Conservation (phyloP, 1,140 invertebrate species). For the Asobara japonica region DNA sequence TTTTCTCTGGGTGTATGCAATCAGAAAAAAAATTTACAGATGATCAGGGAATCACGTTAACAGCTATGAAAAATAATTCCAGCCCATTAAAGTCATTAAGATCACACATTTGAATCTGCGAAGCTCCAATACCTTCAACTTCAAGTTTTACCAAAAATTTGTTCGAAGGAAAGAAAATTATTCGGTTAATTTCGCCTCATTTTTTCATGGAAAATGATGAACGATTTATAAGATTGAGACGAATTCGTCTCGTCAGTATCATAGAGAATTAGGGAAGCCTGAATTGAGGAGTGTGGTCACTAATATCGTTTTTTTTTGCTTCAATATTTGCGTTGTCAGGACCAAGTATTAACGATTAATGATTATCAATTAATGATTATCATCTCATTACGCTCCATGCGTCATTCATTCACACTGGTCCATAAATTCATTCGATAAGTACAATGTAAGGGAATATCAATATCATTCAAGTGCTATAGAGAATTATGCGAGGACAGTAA, state of each 20-base stretch:
- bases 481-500: neutral
- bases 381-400: neutral
- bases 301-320: neutral
- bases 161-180: neutral
- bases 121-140: neutral
- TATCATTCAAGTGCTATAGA: conserved; percentile 11
- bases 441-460: neutral
- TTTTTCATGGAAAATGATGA: neutral
- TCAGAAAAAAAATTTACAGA: neutral
- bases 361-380: no score
- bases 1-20: no score
- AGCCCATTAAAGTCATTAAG: neutral
- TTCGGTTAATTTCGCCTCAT: conserved; percentile 4
- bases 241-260: neutral
- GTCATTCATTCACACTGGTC: neutral
- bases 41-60: no score
- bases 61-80: no score
- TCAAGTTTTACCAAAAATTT: neutral
- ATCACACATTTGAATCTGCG: neutral
- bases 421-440: neutral
- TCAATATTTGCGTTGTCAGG: neutral
- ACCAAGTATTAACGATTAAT: neutral
- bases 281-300: neutral
- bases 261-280: neutral
- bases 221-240: neutral